Evolutionary conservation across 2,797 vertebrate species (phyloP), one percentile per base, ranked within the genome.

Genomic region (Sphenodon punctatus): DNA sequence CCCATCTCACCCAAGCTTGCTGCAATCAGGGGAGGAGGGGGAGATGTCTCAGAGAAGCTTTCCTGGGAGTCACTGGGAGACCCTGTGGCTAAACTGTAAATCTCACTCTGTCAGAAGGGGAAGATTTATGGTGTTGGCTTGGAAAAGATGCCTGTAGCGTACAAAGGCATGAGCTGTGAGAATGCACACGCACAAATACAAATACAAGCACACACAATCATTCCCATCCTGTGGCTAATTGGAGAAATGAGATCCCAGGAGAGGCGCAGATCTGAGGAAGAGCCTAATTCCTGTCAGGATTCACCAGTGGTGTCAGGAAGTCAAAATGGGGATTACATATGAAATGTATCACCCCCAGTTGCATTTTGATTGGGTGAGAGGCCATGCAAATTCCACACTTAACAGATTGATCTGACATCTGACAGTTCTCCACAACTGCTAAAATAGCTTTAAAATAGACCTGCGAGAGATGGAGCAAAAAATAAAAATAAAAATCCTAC

Each of bases 311-410:
- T n/a, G 7, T 79, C 89, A 92, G 46, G 85, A 94, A 94, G 92
- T 95, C 90, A 94, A 93, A 94, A 58, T 89, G 88, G 84, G 71
- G 82, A 80, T 94, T 90, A 83, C 94, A 86, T 92, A 95, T 94
- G 93, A 93, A 93, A 92, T 85, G 92, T 92, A 90, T 84, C n/a
- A n/a, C 82, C 86, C 84, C 13, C 88, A 94, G 96, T 95, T 95
- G 93, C 95, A 95, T 95, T 94, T 94, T 93, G 94, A 95, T 95
- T 93, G 94, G 94, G 86, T 85, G 93, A 82, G 68, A 71, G 86
- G 92, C 92, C 90, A 73, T 84, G 89, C 85, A 88, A 90, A 91
- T 94, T 93, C 90, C 85, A 92, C 3, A 0, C 88, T n/a, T 82
- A 93, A 95, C 90, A 89, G 92, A 95, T 92, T 66, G 89, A 95